Percentiles rank a stretch among this genome's conserved stretches.
Evolutionary conservation across 2,888 invertebrate genomes (phyloP).

Genomic region (Yponomeuta cagnagella): DNA sequence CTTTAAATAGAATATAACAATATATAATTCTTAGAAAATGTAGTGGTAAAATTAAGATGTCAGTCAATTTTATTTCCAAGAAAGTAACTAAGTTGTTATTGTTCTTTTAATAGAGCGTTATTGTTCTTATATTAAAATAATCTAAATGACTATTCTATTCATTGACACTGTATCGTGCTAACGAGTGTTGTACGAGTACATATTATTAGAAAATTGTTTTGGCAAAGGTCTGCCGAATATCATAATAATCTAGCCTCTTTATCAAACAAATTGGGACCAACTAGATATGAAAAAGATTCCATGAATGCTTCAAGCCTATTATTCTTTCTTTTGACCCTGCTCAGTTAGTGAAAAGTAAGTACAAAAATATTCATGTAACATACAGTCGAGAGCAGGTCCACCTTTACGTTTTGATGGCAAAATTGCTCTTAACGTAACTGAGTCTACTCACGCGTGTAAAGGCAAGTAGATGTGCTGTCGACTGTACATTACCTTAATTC

Average conservation of each 20-base stretch:
- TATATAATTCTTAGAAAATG: no score
- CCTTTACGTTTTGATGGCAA: no score
- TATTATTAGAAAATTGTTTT: background rate
- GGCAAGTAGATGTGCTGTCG: no score
- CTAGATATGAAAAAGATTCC: background rate
- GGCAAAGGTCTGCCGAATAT: background rate
- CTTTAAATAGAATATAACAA: no score
- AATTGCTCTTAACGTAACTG: no score
- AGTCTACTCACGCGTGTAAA: no score
- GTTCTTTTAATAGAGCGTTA: no score
- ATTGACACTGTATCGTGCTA: background rate
- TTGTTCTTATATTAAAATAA: background rate
- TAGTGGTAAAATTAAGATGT: no score
- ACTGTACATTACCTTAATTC: no score
- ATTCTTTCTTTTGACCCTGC: conserved; percentile 1
- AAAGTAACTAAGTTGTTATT: no score
- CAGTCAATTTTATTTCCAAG: no score
- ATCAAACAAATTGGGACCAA: conserved; percentile 10
- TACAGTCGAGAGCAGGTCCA: no score
- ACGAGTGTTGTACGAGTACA: background rate
- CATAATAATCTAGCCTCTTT: background rate
- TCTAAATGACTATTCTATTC: background rate
- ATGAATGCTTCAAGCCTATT: background rate
- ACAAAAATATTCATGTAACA: background rate
- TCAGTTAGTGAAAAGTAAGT: background rate